Percentiles rank a stretch among this genome's conserved stretches.
Evolutionary conservation across 2,113 vertebrate species (phyloP).

Genomic region (Seriola aureovittata): DNA sequence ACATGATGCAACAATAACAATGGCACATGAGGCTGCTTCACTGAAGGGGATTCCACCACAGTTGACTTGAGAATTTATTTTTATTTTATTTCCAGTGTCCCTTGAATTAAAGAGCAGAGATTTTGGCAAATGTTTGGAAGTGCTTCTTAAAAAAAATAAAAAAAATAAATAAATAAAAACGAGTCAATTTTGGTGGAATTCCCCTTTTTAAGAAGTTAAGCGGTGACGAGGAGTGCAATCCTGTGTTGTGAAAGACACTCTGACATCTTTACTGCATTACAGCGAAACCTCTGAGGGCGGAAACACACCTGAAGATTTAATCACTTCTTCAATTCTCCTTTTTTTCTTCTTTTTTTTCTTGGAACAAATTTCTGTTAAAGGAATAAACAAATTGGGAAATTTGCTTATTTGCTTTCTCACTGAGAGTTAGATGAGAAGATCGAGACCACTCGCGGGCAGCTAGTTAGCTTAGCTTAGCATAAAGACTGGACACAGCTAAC

Average conservation of each 20-base stretch:
- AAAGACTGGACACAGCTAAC: no score
- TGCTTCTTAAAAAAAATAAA: neutral
- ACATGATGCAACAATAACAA: slow-evolving; percentile 49
- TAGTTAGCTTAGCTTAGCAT: neutral
- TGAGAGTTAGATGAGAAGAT: neutral
- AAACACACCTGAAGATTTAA: slow-evolving; percentile 33
- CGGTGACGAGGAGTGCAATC: slow-evolving; percentile 62
- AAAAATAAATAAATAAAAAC: slow-evolving; percentile 1
- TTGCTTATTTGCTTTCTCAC: neutral
- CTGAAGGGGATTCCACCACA: slow-evolving; percentile 56
- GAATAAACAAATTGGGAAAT: neutral
- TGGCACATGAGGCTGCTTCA: slow-evolving; percentile 70
- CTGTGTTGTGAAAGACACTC: slow-evolving; percentile 59
- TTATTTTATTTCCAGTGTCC: neutral
- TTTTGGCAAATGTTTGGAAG: slow-evolving; percentile 21
- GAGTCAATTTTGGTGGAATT: slow-evolving; percentile 47
- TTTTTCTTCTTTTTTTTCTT: no score
- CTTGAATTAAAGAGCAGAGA: slow-evolving; percentile 4
- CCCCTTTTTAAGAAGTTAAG: slow-evolving; percentile 49
- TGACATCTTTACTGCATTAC: slow-evolving; percentile 81
- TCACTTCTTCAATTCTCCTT: neutral
- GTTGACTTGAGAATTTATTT: neutral
- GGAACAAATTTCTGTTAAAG: neutral
- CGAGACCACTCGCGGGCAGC: neutral
- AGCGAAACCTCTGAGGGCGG: slow-evolving; percentile 53